Conservation (phyloP, 1,140 invertebrate genomes). For the Mizuhopecten yessoensis region DNA sequence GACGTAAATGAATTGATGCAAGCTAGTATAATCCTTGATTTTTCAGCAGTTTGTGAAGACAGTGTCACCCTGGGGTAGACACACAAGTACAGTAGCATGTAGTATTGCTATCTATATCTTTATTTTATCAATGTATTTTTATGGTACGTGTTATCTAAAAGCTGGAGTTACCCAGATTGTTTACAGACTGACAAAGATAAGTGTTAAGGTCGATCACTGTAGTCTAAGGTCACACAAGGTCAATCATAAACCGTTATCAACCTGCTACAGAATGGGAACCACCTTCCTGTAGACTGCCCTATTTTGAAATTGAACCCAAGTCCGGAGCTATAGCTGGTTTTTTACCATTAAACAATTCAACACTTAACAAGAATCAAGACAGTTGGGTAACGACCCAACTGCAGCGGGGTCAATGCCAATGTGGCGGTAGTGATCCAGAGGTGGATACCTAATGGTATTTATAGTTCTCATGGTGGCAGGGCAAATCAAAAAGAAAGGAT, state of each 20-base stretch:
- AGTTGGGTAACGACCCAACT: too few species aligned
- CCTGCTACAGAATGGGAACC: neutral
- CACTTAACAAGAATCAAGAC: too few species aligned
- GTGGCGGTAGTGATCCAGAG: too few species aligned
- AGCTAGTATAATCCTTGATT: neutral
- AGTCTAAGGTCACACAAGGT: neutral
- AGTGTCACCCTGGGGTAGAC: neutral
- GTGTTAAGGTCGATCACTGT: neutral
- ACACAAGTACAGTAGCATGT: neutral
- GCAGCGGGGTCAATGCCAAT: too few species aligned
- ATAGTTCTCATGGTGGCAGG: too few species aligned
- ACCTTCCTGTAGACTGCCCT: neutral
- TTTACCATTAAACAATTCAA: too few species aligned
- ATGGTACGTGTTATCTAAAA: neutral
- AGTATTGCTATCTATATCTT: too few species aligned
- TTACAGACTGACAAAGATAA: slow-evolving; percentile 17
- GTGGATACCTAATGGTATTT: too few species aligned
- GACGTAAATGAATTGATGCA: neutral
- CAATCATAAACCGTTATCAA: slow-evolving; percentile 2
- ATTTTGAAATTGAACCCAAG: neutral
- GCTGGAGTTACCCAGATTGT: neutral
- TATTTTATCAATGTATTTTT: neutral
- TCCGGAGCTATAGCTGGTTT: neutral
- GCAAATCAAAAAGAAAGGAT: too few species aligned
- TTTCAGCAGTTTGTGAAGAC: neutral